Base-by-base conservation (phyloP, 2,113 vertebrate species). In the Oncorhynchus nerka region DNA sequence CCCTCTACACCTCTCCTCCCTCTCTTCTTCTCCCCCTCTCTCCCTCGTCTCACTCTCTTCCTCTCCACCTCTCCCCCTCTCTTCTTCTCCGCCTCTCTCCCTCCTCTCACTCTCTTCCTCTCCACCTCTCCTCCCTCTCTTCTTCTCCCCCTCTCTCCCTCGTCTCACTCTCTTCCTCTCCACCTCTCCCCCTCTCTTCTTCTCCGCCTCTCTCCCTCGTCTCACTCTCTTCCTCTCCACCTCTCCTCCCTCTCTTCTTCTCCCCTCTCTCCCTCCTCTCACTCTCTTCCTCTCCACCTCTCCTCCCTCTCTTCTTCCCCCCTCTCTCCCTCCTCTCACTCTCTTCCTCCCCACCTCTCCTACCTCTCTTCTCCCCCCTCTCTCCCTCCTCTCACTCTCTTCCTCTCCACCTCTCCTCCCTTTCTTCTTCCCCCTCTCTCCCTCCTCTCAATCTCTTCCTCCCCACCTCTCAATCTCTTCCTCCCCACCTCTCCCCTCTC, bases 261-360 rank as follows among this genome's bases (percentile, higher is more conserved):
- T 9, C 39, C 39, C 11, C 61, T 64, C n/a, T 26, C 8, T 12
- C 22, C n/a, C n/a, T n/a, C n/a, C n/a, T n/a, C n/a, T 64, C 12
- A 9, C 0, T 24, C 16, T n/a, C n/a, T 11, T 3, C 11, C 6
- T 24, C 11, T 0, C 1, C 7, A 2, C 4, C 11, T 20, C 7
- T 2, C 0, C 16, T 0, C 28, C 30, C 7, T 24, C n/a, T 24
- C 34, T 39, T 39, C 1, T 8, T 39, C 34, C 34, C 34, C 0
- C 34, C 34, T 34, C 6, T 34, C 34, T 6, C 34, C 34, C 6
- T 39, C 8, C 8, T 39, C 39, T 39, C 39, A 8, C 34, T 39
- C 7, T 39, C 7, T 39, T 39, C 39, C 39, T 11, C n/a, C 32
- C 26, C 13, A 1, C 26, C 64, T 32, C 26, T 32, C 26, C 24